Base-by-base conservation (phyloP, 2,113 vertebrate genomes). In the Solea senegalensis region DNA sequence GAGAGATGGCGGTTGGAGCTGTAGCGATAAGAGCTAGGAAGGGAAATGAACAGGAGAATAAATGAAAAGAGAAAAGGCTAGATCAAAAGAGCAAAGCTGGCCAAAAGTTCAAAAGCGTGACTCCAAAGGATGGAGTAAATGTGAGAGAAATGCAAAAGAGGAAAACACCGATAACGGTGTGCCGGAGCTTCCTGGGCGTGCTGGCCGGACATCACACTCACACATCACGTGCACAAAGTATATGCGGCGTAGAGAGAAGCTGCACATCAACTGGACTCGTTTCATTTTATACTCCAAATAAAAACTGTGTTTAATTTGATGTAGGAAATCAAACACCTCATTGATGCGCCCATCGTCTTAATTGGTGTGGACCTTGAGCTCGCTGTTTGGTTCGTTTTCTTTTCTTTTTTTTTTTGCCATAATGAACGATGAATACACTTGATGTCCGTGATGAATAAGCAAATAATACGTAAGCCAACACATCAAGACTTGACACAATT, bases 31-130 rank as follows among this genome's bases (percentile, higher is more conserved):
- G 81, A 39, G 12, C 46, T 28, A 27, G 52, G 63, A 69, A 34
- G 34, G 53, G 65, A 69, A 81, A 79, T 62, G 51, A 70, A 82
- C 41, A 74, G 59, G n/a, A 27, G 67, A 83, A 73, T 79, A 87
- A 85, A 87, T 81, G 45, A 53, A 69, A 80, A 60, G 45, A 61
- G 62, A 67, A 74, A 75, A 74, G 53, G 56, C 54, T 51, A 71
- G 73, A 86, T 75, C 61, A 75, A 85, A 81, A 72, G 49, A 74
- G 67, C 73, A 54, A 52, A 56, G 67, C 73, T 60, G 50, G 44
- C 74, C 65, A 75, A 71, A 85, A 63, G 67, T 81, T 71, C 9
- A 41, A 26, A 9, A 27, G 71, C 4, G 28, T 74, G 49, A 56
- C 62, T 53, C 15, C 26, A 10, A 10, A 4, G 48, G 51, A 66